Evolutionary conservation across 2,113 vertebrate genomes (phyloP).

Genomic region (Rhineura floridana): DNA sequence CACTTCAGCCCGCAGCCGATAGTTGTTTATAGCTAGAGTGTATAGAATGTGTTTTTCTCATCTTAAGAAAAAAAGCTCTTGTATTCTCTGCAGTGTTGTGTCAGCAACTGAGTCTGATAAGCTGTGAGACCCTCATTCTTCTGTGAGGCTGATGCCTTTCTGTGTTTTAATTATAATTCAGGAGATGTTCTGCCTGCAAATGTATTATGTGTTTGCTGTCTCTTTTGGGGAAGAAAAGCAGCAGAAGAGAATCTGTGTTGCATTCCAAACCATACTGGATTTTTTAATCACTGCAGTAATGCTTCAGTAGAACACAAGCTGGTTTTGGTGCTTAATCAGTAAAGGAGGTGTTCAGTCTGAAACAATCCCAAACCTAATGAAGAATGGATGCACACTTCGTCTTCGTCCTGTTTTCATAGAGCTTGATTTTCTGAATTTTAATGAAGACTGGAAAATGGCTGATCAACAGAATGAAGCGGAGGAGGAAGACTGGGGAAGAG

Average conservation of each 20-base stretch:
- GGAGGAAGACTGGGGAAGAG: constrained; percentile 6
- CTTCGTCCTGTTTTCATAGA: not conserved
- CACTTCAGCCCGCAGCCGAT: not conserved
- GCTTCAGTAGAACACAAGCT: not conserved
- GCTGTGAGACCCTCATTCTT: not conserved
- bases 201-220: not conserved
- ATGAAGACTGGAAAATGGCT: constrained; percentile 51
- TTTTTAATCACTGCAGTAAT: not conserved
- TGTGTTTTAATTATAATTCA: constrained; percentile 25
- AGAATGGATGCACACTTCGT: not conserved
- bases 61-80: not conserved
- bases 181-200: constrained; percentile 1
- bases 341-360: not conserved
- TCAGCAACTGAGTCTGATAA: not conserved
- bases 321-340: constrained; percentile 1
- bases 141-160: not conserved
- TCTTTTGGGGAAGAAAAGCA: not conserved
- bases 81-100: not conserved
- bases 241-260: not conserved
- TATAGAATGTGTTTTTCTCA: not conserved
- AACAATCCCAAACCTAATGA: not conserved
- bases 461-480: constrained; percentile 25
- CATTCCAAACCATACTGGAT: not conserved
- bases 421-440: constrained; percentile 30
- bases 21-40: not conserved